Evolutionary conservation across 2,113 vertebrate genomes (phyloP), one percentile per base, ranked within the genome.

Genomic region (Australoheros scitulus): DNA sequence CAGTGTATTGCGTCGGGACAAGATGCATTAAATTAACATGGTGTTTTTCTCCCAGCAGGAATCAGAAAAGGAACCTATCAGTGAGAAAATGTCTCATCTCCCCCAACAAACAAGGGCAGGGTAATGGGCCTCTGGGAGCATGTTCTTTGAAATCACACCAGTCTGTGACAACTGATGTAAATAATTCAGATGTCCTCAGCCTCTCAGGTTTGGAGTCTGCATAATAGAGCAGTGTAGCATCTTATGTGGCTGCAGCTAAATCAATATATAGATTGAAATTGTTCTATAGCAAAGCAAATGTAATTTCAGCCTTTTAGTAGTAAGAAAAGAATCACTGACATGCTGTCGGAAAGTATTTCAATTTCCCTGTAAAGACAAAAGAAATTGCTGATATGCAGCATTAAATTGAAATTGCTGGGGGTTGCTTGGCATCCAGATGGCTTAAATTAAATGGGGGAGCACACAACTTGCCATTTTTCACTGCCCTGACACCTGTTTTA

Each of bases 11-110:
- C 92, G 88, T 94, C 94, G 93, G 92, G 93, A 79, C 94, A 90
- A 95, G 95, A 94, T 79, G 89, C 96, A 97, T 97, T 97, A 96
- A 96, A 97, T 98, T 96, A 97, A 96, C 38, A 83, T 92, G 92
- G 85, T 91, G 92, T 85, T 95, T 96, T 94, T 94, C 78, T 79
- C 47, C 79, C 77, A 3, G 1, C 52, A 61, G 85, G 86, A 91
- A 84, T 92, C 82, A 88, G 68, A 79, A 83, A 81, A 61, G 65
- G 76, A n/a, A 86, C 83, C 85, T 79, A 77, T 89, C 84, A 61
- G 78, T 75, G 87, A 87, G 72, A 78, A 91, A 89, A 89, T 79
- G 81, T 82, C 79, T 91, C 89, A 84, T 91, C 86, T 79, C 74
- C 60, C 74, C 50, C 55, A 38, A 58, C 77, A 87, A 89, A 92